Conservation (phyloP, 2,888 invertebrate species). For the Callimorpha dominula region DNA sequence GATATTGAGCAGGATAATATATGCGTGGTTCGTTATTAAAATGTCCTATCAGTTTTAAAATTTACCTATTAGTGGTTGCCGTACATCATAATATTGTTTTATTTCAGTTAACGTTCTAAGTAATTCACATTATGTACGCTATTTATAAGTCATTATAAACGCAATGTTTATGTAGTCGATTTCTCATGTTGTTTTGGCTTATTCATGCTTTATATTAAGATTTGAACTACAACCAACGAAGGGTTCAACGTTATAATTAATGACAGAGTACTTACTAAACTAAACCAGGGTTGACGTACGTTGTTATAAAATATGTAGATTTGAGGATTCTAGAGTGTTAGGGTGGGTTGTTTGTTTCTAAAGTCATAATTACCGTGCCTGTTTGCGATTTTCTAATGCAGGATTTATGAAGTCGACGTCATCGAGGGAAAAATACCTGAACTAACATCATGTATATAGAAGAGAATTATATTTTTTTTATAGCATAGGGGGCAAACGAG, state of each 20-base stretch:
- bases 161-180: conserved; percentile 8
- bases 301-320: neutral
- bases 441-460: too few species aligned
- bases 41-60: neutral
- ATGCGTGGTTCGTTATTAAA: neutral
- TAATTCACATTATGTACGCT: conserved; percentile 2
- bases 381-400: neutral
- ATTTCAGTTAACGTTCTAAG: neutral
- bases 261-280: conserved; percentile 2
- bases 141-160: conserved; percentile 6
- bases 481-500: too few species aligned
- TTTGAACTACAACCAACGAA: neutral
- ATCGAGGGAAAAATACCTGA: neutral
- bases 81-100: neutral
- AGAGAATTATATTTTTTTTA: too few species aligned
- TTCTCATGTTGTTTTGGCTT: conserved; percentile 18
- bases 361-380: neutral
- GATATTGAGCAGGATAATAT: neutral
- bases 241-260: conserved; percentile 17
- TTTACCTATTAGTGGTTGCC: neutral
- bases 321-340: neutral
- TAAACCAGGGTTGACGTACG: neutral
- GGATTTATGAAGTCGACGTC: neutral
- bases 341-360: conserved; percentile 1
- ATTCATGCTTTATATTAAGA: conserved; percentile 13